Evolutionary conservation across 2,113 vertebrate species (phyloP).

Genomic region (Sebastes schlegelii): DNA sequence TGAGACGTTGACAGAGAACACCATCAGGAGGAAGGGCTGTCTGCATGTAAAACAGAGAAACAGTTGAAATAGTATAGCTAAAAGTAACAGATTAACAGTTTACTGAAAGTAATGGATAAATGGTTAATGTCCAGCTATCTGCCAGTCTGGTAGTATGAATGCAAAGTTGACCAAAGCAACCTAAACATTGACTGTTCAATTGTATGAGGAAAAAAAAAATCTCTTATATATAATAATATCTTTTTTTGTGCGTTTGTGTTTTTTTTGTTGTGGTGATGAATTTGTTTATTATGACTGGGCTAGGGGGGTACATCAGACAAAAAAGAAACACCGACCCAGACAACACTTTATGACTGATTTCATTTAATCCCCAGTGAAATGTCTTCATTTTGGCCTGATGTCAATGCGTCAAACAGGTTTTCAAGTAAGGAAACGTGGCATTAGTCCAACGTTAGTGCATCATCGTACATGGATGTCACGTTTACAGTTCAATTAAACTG

Average conservation of each 20-base stretch:
- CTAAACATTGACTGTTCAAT: background rate
- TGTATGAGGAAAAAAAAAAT: background rate
- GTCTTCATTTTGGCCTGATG: conserved; percentile 40
- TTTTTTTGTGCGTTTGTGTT: background rate
- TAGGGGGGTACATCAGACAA: background rate
- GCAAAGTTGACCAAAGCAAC: background rate
- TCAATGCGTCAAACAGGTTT: conserved; percentile 48
- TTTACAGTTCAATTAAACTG: conserved; percentile 62
- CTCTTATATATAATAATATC: too few species aligned
- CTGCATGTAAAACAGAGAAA: background rate
- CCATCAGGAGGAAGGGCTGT: too few species aligned
- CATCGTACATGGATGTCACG: conserved; percentile 37
- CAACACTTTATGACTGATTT: background rate
- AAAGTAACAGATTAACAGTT: background rate
- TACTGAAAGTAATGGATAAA: background rate
- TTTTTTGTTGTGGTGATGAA: background rate
- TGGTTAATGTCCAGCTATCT: background rate
- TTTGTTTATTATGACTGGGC: background rate
- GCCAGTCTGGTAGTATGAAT: background rate
- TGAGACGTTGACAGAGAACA: too few species aligned
- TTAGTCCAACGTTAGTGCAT: background rate
- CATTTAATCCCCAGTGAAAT: background rate
- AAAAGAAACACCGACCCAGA: background rate
- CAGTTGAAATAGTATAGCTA: background rate
- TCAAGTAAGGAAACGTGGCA: conserved; percentile 9